phyloP scores from a whole-genome alignment of 2,113 vertebrate genomes.

The Nanorana parkeri region DNA sequence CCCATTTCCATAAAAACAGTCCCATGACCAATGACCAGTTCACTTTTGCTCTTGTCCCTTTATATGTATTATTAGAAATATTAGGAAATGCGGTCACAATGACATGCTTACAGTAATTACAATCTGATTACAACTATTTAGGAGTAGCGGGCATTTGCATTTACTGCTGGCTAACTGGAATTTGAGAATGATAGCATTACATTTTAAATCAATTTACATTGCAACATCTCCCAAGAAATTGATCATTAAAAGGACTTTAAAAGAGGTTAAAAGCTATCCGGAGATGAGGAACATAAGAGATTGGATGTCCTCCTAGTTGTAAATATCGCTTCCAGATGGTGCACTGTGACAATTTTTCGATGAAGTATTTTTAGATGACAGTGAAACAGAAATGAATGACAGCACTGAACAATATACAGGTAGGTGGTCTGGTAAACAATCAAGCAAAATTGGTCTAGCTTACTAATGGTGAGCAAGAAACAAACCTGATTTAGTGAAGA shows the following conservation, averaged over 20 bases:
- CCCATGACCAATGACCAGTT: too few species aligned
- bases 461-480: conserved; percentile 10
- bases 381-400: conserved; percentile 26
- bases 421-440: conserved; percentile 33
- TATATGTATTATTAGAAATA: not conserved
- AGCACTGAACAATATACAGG: conserved; percentile 4
- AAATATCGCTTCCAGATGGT: conserved; percentile 48
- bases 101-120: too few species aligned
- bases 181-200: conserved; percentile 16
- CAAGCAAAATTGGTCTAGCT: not conserved
- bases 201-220: conserved; percentile 28
- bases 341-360: conserved; percentile 32
- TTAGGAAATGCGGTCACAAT: not conserved
- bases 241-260: conserved; percentile 37
- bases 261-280: conserved; percentile 32
- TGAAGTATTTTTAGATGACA: conserved; percentile 44
- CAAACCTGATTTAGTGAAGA: not conserved
- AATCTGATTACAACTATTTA: not conserved
- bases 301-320: conserved; percentile 23
- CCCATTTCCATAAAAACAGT: too few species aligned
- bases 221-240: not conserved
- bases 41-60: not conserved
- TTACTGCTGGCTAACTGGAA: conserved; percentile 11
- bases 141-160: not conserved
- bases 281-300: conserved; percentile 21